Percentiles rank a stretch among this genome's conserved stretches.
These are phyloP conservation scores for Callipepla squamata DNA, from an alignment of 2,113 vertebrate genomes.

Conservation along the genomic window DNA sequence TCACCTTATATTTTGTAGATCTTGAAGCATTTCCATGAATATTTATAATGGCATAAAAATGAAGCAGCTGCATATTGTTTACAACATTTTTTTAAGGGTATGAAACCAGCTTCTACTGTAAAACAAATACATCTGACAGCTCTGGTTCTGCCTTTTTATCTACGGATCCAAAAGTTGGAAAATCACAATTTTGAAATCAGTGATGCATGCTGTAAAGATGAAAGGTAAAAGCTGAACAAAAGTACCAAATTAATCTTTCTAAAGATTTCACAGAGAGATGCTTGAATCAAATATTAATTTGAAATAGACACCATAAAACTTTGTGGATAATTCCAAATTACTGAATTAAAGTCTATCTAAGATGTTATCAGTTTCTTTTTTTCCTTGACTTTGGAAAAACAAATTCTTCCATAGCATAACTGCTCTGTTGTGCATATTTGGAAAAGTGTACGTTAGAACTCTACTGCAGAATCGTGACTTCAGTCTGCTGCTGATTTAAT, in stretches of 20 bases:
- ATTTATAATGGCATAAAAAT: slow-evolving; percentile 69
- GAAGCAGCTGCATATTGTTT: slow-evolving; percentile 64
- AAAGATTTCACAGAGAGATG: slow-evolving; percentile 22
- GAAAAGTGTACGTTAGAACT: background rate
- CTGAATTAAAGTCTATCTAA: background rate
- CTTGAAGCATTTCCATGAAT: slow-evolving; percentile 58
- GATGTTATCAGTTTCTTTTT: background rate
- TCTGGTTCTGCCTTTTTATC: background rate
- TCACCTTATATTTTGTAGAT: slow-evolving; percentile 70
- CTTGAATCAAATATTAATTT: slow-evolving; percentile 55
- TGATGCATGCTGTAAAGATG: background rate
- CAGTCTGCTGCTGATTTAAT: background rate
- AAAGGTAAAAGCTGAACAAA: slow-evolving; percentile 42
- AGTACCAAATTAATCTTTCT: slow-evolving; percentile 4
- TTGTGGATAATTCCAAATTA: slow-evolving; percentile 25
- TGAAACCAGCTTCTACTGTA: slow-evolving; percentile 52
- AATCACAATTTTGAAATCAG: slow-evolving; percentile 34
- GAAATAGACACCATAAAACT: slow-evolving; percentile 16
- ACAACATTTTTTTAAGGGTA: slow-evolving; percentile 58
- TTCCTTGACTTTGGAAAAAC: background rate
- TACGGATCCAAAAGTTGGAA: slow-evolving; percentile 14
- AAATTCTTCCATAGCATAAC: background rate
- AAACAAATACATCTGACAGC: slow-evolving; percentile 51
- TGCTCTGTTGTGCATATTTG: background rate
- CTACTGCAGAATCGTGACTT: background rate